phyloP scores from a whole-genome alignment of 2,888 invertebrate species.

The Cheilosia variabilis region DNA sequence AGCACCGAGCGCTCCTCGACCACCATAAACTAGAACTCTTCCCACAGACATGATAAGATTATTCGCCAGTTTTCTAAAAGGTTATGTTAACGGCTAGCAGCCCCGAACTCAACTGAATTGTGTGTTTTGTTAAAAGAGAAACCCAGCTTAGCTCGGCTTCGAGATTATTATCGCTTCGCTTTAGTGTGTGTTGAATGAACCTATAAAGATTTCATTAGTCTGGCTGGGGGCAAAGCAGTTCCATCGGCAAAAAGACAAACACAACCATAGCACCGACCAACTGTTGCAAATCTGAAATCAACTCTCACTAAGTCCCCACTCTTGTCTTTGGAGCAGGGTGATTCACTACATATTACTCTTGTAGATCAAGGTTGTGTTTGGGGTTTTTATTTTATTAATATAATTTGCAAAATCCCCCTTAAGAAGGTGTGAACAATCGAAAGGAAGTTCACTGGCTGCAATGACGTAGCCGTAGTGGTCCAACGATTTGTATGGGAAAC shows the following conservation, averaged over 20 bases:
- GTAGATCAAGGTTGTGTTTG: slow-evolving; percentile 14
- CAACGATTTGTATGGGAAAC: neutral
- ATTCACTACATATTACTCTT: slow-evolving; percentile 37
- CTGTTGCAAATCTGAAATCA: slow-evolving; percentile 58
- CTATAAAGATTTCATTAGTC: slow-evolving; percentile 23
- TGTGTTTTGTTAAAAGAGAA: slow-evolving; percentile 15
- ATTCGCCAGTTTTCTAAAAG: slow-evolving; percentile 60
- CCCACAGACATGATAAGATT: slow-evolving; percentile 85
- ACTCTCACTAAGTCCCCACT: slow-evolving; percentile 29
- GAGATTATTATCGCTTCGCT: slow-evolving; percentile 11
- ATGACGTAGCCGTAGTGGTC: slow-evolving; percentile 11
- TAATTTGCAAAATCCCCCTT: slow-evolving; percentile 13
- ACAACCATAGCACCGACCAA: slow-evolving; percentile 30
- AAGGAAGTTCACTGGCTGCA: slow-evolving; percentile 13
- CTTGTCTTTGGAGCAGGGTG: slow-evolving; percentile 32
- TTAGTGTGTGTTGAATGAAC: slow-evolving; percentile 21
- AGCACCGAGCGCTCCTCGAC: slow-evolving; percentile 96
- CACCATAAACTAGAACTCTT: slow-evolving; percentile 96
- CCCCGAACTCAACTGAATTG: slow-evolving; percentile 67
- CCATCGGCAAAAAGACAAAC: slow-evolving; percentile 24
- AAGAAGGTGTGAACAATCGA: neutral
- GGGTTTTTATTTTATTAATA: slow-evolving; percentile 29
- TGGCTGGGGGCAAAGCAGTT: slow-evolving; percentile 7
- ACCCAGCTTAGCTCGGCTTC: slow-evolving; percentile 7
- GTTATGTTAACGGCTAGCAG: slow-evolving; percentile 58